Conservation (phyloP, 2,113 vertebrate species). For the Proteles cristata region DNA sequence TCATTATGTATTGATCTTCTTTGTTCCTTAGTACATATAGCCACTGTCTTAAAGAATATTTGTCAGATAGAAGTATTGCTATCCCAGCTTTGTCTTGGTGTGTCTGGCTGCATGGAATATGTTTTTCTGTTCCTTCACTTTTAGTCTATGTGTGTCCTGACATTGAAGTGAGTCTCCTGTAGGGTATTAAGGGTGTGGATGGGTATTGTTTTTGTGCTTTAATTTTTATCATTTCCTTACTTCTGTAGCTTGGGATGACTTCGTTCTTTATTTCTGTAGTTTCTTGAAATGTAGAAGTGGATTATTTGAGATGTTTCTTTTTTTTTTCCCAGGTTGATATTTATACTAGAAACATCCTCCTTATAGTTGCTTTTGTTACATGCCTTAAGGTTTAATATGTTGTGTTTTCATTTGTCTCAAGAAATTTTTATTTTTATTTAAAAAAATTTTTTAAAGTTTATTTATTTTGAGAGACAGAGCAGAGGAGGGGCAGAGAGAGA, state of each 20-base stretch:
- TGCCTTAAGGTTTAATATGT: too few species aligned
- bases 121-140: background rate
- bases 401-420: too few species aligned
- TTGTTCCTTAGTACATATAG: background rate
- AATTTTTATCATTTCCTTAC: background rate
- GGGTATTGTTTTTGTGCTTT: background rate
- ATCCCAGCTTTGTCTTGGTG: background rate
- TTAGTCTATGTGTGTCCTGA: background rate
- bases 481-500: too few species aligned
- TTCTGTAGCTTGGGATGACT: background rate
- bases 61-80: background rate
- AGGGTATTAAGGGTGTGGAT: background rate
- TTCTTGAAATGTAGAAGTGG: background rate
- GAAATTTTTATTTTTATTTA: too few species aligned
- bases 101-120: background rate
- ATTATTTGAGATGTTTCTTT: background rate
- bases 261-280: background rate
- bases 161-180: background rate
- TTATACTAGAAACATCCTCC: too few species aligned
- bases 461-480: too few species aligned
- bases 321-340: background rate
- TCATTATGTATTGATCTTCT: background rate
- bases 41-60: background rate
- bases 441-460: too few species aligned
- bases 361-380: too few species aligned